Percentiles rank a stretch among this genome's conserved stretches.
phyloP scores from a whole-genome alignment of 2,888 invertebrate genomes.

The Mimas tiliae region DNA sequence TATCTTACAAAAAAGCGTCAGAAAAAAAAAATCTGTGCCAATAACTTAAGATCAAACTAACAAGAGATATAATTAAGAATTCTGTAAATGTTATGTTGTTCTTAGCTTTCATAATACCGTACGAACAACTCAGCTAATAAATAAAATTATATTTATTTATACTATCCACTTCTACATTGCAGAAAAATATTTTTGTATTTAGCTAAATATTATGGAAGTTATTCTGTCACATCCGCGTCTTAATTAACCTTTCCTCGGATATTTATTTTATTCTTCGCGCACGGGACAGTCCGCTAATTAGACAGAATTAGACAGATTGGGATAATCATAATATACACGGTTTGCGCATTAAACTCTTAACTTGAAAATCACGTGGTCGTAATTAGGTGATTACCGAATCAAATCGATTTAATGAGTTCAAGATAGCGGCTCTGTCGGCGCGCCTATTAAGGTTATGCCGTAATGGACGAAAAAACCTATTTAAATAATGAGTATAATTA shows the following conservation, averaged over 20 bases:
- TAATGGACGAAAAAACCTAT: slow-evolving; percentile 82
- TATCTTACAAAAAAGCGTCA: no score
- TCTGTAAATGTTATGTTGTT: no score
- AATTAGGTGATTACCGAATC: slow-evolving; percentile 84
- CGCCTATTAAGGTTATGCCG: slow-evolving; percentile 77
- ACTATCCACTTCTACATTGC: slow-evolving; percentile 3
- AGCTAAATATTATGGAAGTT: slow-evolving; percentile 46
- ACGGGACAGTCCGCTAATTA: slow-evolving; percentile 65
- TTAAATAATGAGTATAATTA: slow-evolving; percentile 85
- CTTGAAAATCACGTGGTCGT: slow-evolving; percentile 75
- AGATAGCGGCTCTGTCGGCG: slow-evolving; percentile 76
- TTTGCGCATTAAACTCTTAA: slow-evolving; percentile 81
- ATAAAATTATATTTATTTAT: slow-evolving; percentile 3
- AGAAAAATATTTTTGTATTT: slow-evolving; percentile 42
- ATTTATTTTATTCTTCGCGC: slow-evolving; percentile 49
- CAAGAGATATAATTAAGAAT: no score
- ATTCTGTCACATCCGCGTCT: slow-evolving; percentile 41
- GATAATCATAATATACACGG: slow-evolving; percentile 78
- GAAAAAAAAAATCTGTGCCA: no score
- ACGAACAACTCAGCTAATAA: neutral
- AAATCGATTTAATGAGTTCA: slow-evolving; percentile 83
- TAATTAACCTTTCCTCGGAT: slow-evolving; percentile 42
- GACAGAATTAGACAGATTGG: slow-evolving; percentile 67
- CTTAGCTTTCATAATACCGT: no score
- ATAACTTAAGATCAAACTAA: no score